Conservation (phyloP, 2,797 vertebrate genomes). For the Alfaro cultratus region DNA sequence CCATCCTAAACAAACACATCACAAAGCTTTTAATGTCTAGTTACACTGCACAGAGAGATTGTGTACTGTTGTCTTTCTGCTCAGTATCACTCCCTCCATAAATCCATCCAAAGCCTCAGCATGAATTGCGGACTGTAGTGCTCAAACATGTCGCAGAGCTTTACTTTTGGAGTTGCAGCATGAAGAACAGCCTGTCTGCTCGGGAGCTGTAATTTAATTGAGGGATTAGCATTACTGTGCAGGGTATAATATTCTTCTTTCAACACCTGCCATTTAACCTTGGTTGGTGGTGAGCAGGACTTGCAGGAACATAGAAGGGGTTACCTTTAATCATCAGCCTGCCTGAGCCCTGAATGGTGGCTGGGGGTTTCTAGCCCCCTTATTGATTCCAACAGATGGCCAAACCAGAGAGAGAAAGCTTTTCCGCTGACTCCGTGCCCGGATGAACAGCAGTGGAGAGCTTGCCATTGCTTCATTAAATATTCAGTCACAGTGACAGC, state of each 20-base stretch:
- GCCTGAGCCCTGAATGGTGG: conserved; percentile 67
- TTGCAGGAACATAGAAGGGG: conserved; percentile 71
- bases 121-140: conserved; percentile 64
- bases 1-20: conserved; percentile 70
- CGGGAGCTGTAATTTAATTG: conserved; percentile 79
- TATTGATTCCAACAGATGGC: conserved; percentile 83
- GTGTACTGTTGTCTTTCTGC: conserved; percentile 72
- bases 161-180: conserved; percentile 56
- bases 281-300: conserved; percentile 71
- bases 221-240: conserved; percentile 79
- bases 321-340: conserved; percentile 78
- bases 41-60: conserved; percentile 70
- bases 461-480: conserved; percentile 74
- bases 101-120: conserved; percentile 75
- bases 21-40: conserved; percentile 75
- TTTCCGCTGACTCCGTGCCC: conserved; percentile 78
- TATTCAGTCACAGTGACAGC: conserved; percentile 73
- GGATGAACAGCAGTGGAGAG: conserved; percentile 77
- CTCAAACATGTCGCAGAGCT: conserved; percentile 65
- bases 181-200: conserved; percentile 70
- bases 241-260: conserved; percentile 76
- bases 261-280: conserved; percentile 83
- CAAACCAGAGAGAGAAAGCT: conserved; percentile 66
- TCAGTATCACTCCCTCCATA: conserved; percentile 62
- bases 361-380: conserved; percentile 64